phyloP scores from a whole-genome alignment of 2,888 invertebrate genomes.

The Plusia festucae region DNA sequence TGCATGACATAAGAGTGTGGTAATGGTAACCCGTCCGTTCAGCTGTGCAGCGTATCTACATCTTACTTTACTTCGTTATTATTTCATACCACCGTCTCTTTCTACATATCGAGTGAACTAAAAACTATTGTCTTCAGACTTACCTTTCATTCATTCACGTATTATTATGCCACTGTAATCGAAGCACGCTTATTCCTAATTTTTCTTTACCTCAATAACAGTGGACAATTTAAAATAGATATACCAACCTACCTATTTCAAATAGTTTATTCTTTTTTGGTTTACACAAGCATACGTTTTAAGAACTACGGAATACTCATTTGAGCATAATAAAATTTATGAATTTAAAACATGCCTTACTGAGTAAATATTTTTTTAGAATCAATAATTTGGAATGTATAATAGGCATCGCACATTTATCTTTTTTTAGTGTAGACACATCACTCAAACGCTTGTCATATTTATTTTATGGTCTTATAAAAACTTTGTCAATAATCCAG shows the following conservation, averaged over 20 bases:
- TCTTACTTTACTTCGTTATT: constrained; percentile 24
- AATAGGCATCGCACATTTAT: neutral
- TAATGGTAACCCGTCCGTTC: constrained; percentile 35
- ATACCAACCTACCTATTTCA: neutral
- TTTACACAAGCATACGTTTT: neutral
- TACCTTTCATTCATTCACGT: constrained; percentile 16
- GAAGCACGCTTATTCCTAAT: neutral
- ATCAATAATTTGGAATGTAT: neutral
- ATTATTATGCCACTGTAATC: constrained; percentile 16
- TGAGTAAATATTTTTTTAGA: neutral
- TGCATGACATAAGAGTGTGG: constrained; percentile 47
- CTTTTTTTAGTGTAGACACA: neutral
- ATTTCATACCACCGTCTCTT: constrained; percentile 31
- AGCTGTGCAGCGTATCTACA: constrained; percentile 9
- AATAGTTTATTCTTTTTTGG: neutral
- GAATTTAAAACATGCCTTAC: neutral
- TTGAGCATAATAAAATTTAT: neutral
- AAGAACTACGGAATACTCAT: neutral
- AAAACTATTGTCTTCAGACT: constrained; percentile 34
- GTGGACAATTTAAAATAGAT: neutral
- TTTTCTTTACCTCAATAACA: neutral
- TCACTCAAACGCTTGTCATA: neutral
- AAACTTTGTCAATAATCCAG: neutral
- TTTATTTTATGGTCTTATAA: neutral
- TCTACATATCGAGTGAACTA: constrained; percentile 24